These are phyloP conservation scores for Eupelmus urozonus DNA, from an alignment of 2,888 invertebrate species.

Conservation along the genomic window DNA sequence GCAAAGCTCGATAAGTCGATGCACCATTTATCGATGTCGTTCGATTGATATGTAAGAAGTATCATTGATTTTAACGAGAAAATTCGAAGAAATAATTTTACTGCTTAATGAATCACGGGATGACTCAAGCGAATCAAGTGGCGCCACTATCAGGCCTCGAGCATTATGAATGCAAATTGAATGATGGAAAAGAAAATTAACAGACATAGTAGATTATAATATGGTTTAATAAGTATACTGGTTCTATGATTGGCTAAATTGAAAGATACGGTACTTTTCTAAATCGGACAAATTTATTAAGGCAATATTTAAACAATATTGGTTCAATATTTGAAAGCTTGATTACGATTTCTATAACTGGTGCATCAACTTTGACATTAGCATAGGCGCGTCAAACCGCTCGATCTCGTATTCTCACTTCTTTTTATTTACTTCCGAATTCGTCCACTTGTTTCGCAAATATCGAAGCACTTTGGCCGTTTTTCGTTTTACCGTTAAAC, in stretches of 20 bases:
- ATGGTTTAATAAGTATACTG: background rate
- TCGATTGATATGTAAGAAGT: too few relatives aligned
- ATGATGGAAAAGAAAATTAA: background rate
- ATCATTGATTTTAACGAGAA: too few relatives aligned
- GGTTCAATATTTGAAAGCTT: background rate
- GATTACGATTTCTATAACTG: background rate
- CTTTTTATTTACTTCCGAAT: constrained; percentile 51
- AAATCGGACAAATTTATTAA: too few relatives aligned
- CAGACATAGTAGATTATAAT: background rate
- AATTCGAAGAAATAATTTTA: too few relatives aligned
- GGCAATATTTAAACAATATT: constrained; percentile 2
- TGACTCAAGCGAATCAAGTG: background rate
- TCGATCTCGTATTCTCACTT: constrained; percentile 35
- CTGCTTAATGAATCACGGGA: background rate
- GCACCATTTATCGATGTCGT: constrained; percentile 17
- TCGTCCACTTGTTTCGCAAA: constrained; percentile 55
- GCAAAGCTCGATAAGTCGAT: constrained; percentile 7
- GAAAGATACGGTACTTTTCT: too few relatives aligned
- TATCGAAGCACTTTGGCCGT: constrained; percentile 58
- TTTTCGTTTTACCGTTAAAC: constrained; percentile 35
- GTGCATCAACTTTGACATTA: constrained; percentile 30
- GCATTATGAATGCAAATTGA: background rate
- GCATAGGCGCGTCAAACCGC: constrained; percentile 41
- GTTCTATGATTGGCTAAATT: too few relatives aligned
- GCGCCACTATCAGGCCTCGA: background rate